Evolutionary conservation across 2,888 invertebrate species (phyloP).

Genomic region (Bruchidius siliquastri): DNA sequence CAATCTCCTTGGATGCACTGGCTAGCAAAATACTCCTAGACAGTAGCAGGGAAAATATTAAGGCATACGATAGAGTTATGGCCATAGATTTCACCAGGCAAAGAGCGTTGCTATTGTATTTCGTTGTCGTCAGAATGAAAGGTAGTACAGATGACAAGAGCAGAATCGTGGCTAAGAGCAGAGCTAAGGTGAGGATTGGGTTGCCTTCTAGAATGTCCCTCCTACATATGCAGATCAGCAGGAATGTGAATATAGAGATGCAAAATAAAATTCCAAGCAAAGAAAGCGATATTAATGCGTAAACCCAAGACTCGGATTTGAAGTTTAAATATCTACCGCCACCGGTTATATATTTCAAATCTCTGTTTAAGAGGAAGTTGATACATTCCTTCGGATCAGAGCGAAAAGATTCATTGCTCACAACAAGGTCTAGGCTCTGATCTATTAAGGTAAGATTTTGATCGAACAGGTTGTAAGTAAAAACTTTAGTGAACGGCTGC

Average conservation of each 20-base stretch:
- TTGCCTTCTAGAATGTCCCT: slow-evolving; percentile 65
- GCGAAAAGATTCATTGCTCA: slow-evolving; percentile 7
- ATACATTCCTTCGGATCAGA: slow-evolving; percentile 11
- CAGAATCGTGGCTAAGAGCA: slow-evolving; percentile 49
- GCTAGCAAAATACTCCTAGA: slow-evolving; percentile 62
- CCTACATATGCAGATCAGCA: slow-evolving; percentile 59
- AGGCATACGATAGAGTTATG: slow-evolving; percentile 57
- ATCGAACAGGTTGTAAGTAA: slow-evolving; percentile 37
- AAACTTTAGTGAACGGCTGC: slow-evolving; percentile 33
- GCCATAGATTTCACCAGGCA: slow-evolving; percentile 57
- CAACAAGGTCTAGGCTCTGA: slow-evolving; percentile 18
- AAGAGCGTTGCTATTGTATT: slow-evolving; percentile 20
- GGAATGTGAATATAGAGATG: slow-evolving; percentile 60
- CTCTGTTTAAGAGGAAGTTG: slow-evolving; percentile 12
- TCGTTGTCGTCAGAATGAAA: slow-evolving; percentile 46
- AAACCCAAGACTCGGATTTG: slow-evolving; percentile 53
- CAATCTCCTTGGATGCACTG: slow-evolving; percentile 61
- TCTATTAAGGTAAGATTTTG: slow-evolving; percentile 34
- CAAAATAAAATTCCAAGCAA: slow-evolving; percentile 61
- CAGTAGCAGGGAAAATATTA: slow-evolving; percentile 60
- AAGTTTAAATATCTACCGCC: slow-evolving; percentile 18
- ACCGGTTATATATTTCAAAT: slow-evolving; percentile 7
- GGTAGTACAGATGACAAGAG: slow-evolving; percentile 52
- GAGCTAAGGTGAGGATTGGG: slow-evolving; percentile 52
- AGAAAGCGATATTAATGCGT: slow-evolving; percentile 61